phyloP scores from a whole-genome alignment of 2,888 invertebrate species.

The Pollenia amentaria region DNA sequence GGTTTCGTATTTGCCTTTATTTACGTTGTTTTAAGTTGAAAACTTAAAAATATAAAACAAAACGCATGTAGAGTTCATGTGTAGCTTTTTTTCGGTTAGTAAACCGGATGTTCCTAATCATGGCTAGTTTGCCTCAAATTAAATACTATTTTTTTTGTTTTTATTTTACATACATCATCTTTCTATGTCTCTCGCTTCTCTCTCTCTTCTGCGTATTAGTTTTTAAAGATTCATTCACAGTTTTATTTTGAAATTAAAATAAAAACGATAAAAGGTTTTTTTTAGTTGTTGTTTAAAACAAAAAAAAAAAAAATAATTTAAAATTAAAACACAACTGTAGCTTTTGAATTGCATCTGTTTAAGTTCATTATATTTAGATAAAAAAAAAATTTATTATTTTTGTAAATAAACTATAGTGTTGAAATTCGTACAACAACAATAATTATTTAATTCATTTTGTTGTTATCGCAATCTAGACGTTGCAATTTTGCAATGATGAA shows the following conservation, averaged over 20 bases:
- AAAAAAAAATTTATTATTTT: slow-evolving; percentile 36
- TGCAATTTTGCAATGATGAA: slow-evolving; percentile 64
- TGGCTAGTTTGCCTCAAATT: slow-evolving; percentile 84
- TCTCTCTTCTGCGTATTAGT: not conserved
- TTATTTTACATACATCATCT: slow-evolving; percentile 58
- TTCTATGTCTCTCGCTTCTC: slow-evolving; percentile 48
- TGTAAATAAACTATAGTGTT: slow-evolving; percentile 46
- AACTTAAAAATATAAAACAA: slow-evolving; percentile 43
- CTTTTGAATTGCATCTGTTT: slow-evolving; percentile 1
- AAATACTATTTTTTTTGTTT: slow-evolving; percentile 79
- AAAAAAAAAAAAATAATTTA: slow-evolving; percentile 26
- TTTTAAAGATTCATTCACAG: slow-evolving; percentile 60
- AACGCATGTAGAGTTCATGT: slow-evolving; percentile 68
- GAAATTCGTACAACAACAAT: slow-evolving; percentile 29
- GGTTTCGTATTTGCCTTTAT: slow-evolving; percentile 56
- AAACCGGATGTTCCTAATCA: slow-evolving; percentile 85
- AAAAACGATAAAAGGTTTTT: slow-evolving; percentile 50
- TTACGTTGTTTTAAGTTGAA: slow-evolving; percentile 42
- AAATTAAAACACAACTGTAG: slow-evolving; percentile 17
- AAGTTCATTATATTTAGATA: slow-evolving; percentile 40
- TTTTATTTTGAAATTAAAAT: slow-evolving; percentile 50
- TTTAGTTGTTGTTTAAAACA: slow-evolving; percentile 6
- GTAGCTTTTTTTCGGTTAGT: slow-evolving; percentile 83
- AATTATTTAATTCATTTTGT: slow-evolving; percentile 42
- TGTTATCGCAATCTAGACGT: slow-evolving; percentile 60